phyloP scores from a whole-genome alignment of 2,113 vertebrate species.

The Agapornis roseicollis region DNA sequence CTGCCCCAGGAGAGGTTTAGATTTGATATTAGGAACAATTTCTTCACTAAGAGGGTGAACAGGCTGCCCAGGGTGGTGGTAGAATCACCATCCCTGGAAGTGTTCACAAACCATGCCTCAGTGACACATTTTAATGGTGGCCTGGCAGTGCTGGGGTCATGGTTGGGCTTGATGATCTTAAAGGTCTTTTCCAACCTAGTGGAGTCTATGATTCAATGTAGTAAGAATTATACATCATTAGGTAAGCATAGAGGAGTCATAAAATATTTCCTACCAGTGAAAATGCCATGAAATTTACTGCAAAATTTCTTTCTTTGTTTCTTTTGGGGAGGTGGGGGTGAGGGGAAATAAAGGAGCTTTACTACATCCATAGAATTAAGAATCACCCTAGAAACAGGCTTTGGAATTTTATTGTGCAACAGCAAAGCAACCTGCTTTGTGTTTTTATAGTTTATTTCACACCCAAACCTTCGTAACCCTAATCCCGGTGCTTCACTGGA shows the following conservation, averaged over 20 bases:
- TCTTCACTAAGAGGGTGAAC: background rate
- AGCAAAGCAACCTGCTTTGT: background rate
- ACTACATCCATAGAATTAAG: background rate
- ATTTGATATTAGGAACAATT: background rate
- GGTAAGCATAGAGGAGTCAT: accelerated
- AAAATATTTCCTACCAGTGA: background rate
- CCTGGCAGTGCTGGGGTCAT: background rate
- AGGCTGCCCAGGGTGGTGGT: background rate
- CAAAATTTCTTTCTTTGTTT: too few relatives aligned
- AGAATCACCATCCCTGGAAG: background rate
- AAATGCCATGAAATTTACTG: background rate
- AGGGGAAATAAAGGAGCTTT: accelerated
- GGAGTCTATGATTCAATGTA: background rate
- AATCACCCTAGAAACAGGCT: background rate
- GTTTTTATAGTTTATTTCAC: background rate
- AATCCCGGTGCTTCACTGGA: background rate
- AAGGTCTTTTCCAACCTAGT: background rate
- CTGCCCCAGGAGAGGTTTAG: background rate
- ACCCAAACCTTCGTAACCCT: background rate
- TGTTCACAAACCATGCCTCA: background rate
- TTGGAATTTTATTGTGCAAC: background rate
- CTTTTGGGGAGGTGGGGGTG: background rate
- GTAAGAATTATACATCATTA: background rate
- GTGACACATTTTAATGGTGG: background rate
- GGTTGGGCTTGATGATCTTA: background rate